phyloP scores from a whole-genome alignment of 1,140 invertebrate species.

The Neotoxoptera formosana region DNA sequence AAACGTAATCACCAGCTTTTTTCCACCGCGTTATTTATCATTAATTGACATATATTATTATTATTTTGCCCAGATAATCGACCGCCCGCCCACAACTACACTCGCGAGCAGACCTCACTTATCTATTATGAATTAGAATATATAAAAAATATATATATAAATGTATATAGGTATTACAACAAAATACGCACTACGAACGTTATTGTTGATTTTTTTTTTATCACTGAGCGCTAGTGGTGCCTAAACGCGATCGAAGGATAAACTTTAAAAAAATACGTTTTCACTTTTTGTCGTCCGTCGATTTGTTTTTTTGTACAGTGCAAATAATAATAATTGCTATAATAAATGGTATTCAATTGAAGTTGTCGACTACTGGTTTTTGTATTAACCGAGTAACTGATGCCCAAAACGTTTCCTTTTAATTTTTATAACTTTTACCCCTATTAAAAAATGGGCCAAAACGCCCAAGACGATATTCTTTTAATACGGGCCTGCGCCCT shows the following conservation, averaged over 20 bases:
- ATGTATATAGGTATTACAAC: too few relatives aligned
- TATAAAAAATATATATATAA: not conserved
- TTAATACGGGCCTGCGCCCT: not conserved
- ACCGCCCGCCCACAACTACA: conserved; percentile 5
- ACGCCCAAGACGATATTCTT: not conserved
- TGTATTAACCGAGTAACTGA: not conserved
- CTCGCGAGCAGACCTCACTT: not conserved
- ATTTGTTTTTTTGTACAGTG: not conserved
- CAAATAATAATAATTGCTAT: too few relatives aligned
- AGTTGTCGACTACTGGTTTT: not conserved
- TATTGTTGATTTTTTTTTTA: conserved; percentile 7
- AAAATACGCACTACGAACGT: not conserved
- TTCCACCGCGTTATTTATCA: not conserved
- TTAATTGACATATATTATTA: not conserved
- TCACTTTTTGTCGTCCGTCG: not conserved
- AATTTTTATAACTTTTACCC: too few relatives aligned
- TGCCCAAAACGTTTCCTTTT: not conserved
- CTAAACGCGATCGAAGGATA: not conserved
- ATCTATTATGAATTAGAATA: not conserved
- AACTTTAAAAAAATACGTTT: not conserved
- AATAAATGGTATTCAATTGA: not conserved
- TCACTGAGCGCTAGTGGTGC: not conserved
- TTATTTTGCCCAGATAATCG: not conserved
- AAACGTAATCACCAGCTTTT: not conserved
- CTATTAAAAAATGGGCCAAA: not conserved